Evolutionary conservation across 2,797 vertebrate genomes (phyloP), one percentile per base, ranked within the genome.

Genomic region (Macroramphosus scolopax): DNA sequence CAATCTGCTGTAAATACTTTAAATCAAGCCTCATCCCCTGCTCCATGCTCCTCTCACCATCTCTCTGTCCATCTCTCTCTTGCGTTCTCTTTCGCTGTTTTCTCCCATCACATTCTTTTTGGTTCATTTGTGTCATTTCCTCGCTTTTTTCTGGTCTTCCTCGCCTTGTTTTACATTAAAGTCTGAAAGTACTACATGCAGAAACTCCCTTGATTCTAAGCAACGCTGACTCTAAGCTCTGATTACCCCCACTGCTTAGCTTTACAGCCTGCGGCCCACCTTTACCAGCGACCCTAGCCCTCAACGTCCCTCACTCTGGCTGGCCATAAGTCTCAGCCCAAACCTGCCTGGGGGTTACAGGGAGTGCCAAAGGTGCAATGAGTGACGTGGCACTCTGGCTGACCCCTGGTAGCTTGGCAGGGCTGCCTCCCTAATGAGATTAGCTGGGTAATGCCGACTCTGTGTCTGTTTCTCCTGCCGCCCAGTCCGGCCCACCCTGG

Each of bases 341-440:
- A 81, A 75, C 77, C 80, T 78, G 80, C 67, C 72, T 55, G 25
- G 44, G 66, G 84, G 85, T 87, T 78, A 80, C 48, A 17, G 67
- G 55, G 71, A 81, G 72, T 86, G 84, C 85, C 86, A 87, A 87
- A 90, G 89, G 89, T 91, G 82, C 55, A 36, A 42, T 91, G 90
- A 92, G 84, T 89, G 89, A 89, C 82, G 88, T 91, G 87, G 84
- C 86, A 91, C 89, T 90, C 89, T 91, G 89, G 88, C 88, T 90
- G 90, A 92, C 89, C 90, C 85, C 76, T 69, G 72, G 72, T 76
- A 75, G 77, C 78, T 87, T 91, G 89, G 89, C 89, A 88, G 69
- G 81, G 57, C 80, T 58, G 68, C 72, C 81, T 85, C 85, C 84
- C 87, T 91, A 91, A 91, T 91, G 89, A 89, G 90, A 92, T 92